Percentiles rank a stretch among this genome's conserved stretches.
Conservation (phyloP, 2,888 invertebrate genomes). For the Eupithecia exiguata region DNA sequence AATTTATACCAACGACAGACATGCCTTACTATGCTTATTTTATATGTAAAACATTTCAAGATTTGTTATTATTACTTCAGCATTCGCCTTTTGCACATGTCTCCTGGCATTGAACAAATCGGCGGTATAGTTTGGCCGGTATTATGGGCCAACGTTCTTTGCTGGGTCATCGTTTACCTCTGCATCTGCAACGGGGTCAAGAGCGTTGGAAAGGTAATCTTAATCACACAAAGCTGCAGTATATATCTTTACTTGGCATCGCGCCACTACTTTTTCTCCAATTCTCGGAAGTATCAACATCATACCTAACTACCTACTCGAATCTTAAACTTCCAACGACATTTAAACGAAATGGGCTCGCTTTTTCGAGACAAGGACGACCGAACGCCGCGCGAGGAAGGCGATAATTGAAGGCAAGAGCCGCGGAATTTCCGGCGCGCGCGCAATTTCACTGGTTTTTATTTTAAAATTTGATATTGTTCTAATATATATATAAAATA, state of each 20-base stretch:
- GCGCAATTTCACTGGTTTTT: too few relatives aligned
- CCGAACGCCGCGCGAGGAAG: too few relatives aligned
- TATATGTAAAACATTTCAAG: too few relatives aligned
- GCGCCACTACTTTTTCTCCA: slow-evolving; percentile 52
- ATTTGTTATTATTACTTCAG: too few relatives aligned
- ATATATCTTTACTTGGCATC: slow-evolving; percentile 54
- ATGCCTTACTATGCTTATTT: neutral
- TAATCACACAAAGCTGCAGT: slow-evolving; percentile 28
- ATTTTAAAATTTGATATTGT: too few relatives aligned
- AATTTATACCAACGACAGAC: neutral
- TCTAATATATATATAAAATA: too few relatives aligned
- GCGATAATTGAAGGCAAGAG: too few relatives aligned
- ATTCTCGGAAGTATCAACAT: neutral
- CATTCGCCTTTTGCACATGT: slow-evolving; percentile 90
- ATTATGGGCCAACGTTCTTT: slow-evolving; percentile 88
- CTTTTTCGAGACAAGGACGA: too few relatives aligned
- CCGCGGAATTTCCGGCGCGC: too few relatives aligned
- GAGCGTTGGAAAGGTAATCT: slow-evolving; percentile 90
- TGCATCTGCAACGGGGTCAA: slow-evolving; percentile 95
- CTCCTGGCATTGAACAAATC: slow-evolving; percentile 87
- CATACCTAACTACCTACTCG: neutral
- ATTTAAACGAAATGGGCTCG: neutral
- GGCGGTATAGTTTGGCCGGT: slow-evolving; percentile 93
- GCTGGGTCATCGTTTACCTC: slow-evolving; percentile 92
- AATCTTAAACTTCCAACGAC: neutral